These are phyloP conservation scores for Drosophila hamatofila DNA, from an alignment of 2,888 invertebrate species.

Conservation along the genomic window DNA sequence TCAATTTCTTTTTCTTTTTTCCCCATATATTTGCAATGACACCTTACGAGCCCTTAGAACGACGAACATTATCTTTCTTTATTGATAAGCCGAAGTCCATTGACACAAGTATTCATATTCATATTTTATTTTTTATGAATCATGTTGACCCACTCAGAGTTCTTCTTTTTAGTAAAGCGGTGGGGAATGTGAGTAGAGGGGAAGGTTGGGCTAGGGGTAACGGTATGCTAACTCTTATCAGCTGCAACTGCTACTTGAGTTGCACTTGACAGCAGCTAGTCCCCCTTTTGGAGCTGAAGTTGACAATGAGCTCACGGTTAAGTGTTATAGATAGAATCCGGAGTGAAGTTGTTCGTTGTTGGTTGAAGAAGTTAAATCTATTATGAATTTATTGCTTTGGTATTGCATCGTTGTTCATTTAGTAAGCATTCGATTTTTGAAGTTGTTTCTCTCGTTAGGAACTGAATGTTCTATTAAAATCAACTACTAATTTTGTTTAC, in stretches of 20 bases:
- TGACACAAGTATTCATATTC: constrained; percentile 1
- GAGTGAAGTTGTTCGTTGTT: neutral
- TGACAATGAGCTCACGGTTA: constrained; percentile 23
- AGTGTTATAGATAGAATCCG: constrained; percentile 1
- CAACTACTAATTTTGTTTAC: neutral
- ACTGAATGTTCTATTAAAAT: neutral
- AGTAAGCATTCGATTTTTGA: too few species aligned
- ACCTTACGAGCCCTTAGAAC: neutral
- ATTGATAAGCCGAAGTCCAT: constrained; percentile 23
- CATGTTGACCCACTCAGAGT: constrained; percentile 45
- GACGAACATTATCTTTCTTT: neutral
- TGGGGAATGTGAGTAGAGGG: too few species aligned
- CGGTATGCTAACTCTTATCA: constrained; percentile 28
- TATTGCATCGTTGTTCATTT: too few species aligned
- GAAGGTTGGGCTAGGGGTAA: neutral
- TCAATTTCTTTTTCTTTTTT: constrained; percentile 27
- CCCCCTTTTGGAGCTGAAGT: neutral
- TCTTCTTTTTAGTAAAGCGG: neutral
- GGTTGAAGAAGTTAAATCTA: too few species aligned
- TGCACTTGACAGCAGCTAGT: neutral
- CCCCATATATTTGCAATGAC: neutral
- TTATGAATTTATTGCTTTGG: too few species aligned
- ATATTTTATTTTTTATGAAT: neutral
- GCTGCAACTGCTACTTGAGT: constrained; percentile 16
- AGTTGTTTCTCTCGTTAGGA: too few species aligned